These are phyloP conservation scores for Eudemis profundana DNA, from an alignment of 2,888 invertebrate species.

Conservation along the genomic window DNA sequence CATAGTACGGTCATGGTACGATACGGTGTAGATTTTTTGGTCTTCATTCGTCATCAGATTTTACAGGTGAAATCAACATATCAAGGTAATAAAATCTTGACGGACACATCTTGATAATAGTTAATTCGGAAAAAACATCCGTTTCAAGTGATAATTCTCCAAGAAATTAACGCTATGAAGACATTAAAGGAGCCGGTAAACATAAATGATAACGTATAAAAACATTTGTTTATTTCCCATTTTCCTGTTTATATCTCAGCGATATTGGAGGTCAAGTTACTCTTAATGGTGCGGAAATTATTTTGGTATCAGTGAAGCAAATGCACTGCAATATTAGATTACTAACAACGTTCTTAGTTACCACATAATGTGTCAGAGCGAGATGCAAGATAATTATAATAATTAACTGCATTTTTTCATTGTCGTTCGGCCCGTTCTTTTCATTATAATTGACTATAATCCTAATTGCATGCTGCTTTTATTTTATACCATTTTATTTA, in stretches of 20 bases:
- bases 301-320: background rate
- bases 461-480: no score
- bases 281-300: constrained; percentile 8
- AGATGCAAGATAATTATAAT: no score
- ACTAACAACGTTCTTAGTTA: background rate
- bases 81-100: no score
- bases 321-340: background rate
- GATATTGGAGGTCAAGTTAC: constrained; percentile 2
- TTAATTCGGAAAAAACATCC: background rate
- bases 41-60: no score
- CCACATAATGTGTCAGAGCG: no score
- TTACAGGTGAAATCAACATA: no score
- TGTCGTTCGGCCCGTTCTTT: no score
- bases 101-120: background rate
- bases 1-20: no score
- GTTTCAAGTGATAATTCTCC: background rate
- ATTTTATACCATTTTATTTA: no score
- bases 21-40: no score
- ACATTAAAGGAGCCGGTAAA: background rate
- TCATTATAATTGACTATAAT: no score
- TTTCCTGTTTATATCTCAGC: constrained; percentile 23
- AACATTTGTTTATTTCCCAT: background rate
- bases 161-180: background rate
- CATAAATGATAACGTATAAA: background rate
- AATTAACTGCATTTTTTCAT: no score